Percentiles rank a stretch among this genome's conserved stretches.
phyloP scores from a whole-genome alignment of 2,113 vertebrate genomes.

The Lota lota region DNA sequence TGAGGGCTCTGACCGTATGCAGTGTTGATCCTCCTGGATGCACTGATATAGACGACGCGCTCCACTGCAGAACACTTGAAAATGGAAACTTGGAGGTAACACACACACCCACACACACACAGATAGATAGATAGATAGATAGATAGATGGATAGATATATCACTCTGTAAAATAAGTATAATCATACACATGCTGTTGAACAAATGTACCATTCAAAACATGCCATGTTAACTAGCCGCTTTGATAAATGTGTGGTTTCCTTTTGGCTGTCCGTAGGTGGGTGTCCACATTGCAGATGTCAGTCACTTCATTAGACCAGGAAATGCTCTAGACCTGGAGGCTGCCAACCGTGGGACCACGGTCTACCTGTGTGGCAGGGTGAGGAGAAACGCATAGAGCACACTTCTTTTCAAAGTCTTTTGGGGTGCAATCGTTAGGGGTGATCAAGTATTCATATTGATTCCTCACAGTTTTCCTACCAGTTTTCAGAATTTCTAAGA shows the following conservation, averaged over 20 bases:
- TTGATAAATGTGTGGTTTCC: not conserved
- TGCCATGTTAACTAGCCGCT: not conserved
- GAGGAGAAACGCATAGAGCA: constrained; percentile 1
- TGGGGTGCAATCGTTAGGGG: not conserved
- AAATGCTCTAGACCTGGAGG: constrained; percentile 92
- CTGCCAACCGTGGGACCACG: constrained; percentile 91
- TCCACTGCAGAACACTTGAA: constrained; percentile 84
- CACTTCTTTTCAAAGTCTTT: not conserved
- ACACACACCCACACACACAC: constrained; percentile 1
- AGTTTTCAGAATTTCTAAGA: too few species aligned
- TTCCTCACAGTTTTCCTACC: too few species aligned
- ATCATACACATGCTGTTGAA: not conserved
- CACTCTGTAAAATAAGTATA: not conserved
- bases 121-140: not conserved
- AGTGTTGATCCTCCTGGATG: constrained; percentile 98
- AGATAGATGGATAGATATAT: not conserved
- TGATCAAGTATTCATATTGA: too few species aligned
- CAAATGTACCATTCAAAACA: not conserved
- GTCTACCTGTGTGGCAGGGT: constrained; percentile 89
- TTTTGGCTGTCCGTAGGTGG: constrained; percentile 74
- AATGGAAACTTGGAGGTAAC: constrained; percentile 89
- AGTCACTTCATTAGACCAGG: constrained; percentile 96
- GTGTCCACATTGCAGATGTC: constrained; percentile 96
- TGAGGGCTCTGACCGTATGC: constrained; percentile 85
- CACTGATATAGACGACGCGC: constrained; percentile 95